A percentile compares a stretch with the other conserved stretches of the same genome.
Conservation (phyloP, 2,797 vertebrate species). For the Heliangelus exortis region DNA sequence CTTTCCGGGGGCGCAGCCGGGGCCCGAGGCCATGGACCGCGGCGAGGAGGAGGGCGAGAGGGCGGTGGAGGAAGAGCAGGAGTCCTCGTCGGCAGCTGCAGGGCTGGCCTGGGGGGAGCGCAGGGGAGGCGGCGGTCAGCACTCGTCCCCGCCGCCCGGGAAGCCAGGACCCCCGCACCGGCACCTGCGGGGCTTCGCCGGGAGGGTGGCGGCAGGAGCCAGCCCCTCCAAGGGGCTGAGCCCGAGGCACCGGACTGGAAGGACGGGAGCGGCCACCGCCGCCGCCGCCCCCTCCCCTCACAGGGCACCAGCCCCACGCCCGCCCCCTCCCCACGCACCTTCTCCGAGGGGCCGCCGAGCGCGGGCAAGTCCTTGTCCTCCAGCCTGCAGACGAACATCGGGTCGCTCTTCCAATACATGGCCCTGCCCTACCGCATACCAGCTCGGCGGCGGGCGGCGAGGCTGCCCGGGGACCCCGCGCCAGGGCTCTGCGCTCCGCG, state of each 20-base stretch:
- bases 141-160: no score
- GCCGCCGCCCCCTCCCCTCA: not conserved
- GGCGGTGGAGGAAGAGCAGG: conserved; percentile 84
- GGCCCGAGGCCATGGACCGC: conserved; percentile 85
- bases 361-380: conserved; percentile 81
- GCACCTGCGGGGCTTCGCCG: not conserved
- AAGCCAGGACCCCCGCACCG: not conserved
- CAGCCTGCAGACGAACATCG: conserved; percentile 83
- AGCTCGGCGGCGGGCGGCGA: conserved; percentile 32
- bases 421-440: conserved; percentile 73
- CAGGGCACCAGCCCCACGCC: not conserved
- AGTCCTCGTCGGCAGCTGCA: conserved; percentile 85
- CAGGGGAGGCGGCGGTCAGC: not conserved
- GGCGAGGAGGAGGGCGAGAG: conserved; percentile 86
- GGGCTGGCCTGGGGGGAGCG: conserved; percentile 73
- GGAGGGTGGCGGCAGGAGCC: not conserved
- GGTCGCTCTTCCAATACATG: conserved; percentile 94
- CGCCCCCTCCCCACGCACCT: conserved; percentile 80
- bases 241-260: no score
- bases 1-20: conserved; percentile 80
- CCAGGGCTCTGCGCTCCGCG: conserved; percentile 64
- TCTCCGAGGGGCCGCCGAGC: conserved; percentile 77
- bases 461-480: conserved; percentile 7
- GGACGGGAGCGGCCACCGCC: not conserved
- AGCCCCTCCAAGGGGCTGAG: no score